Evolutionary conservation across 2,797 vertebrate genomes (phyloP), one percentile per base, ranked within the genome.

Genomic region (Cichlasoma orientale): DNA sequence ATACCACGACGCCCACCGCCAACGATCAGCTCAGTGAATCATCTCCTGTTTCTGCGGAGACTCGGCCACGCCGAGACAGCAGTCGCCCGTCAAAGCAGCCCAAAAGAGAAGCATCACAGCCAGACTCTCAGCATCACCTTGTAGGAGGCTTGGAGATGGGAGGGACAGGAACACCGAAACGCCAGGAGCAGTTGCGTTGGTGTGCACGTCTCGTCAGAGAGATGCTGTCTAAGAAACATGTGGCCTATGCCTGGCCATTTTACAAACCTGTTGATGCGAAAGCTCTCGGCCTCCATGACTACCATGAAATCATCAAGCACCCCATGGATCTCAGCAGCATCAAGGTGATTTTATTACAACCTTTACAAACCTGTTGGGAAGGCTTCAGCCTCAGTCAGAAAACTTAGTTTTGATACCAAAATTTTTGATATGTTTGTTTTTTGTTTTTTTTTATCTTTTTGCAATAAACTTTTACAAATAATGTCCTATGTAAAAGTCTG

Each of bases 241-340:
- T 96, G 0, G 92, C 96, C 4, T 98, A 98, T 2, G 97, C 97
- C 7, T 98, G 97, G 97, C 97, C 97, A 52, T 98, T 98, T 93
- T 97, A 98, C 91, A 97, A 97, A 70, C 97, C 97, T 0, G 97
- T 98, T n/a, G 97, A 98, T 1, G 96, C 94, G 4, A 88, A 84
- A 41, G 77, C 88, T 44, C 93, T 95, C 0, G 89, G 91, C n/a
- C 95, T 98, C 52, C 97, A 98, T 0, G 97, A 98, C 88, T 98
- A 98, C 90, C 95, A 97, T 18, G 97, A 98, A 76, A 98, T 98
- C 94, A 98, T 98, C 88, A 98, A 98, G 52, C 97, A 98, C 75
- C 97, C 97, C 56, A 95, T 95, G 93, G 93, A 95, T 80, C 93
- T 94, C 44, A 88, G 92, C 85, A 90, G 95, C 72, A 96, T 98